Percentiles rank a stretch among this genome's conserved stretches.
These are phyloP conservation scores for Rhinella marina DNA, from an alignment of 2,797 vertebrate species.

Conservation along the genomic window DNA sequence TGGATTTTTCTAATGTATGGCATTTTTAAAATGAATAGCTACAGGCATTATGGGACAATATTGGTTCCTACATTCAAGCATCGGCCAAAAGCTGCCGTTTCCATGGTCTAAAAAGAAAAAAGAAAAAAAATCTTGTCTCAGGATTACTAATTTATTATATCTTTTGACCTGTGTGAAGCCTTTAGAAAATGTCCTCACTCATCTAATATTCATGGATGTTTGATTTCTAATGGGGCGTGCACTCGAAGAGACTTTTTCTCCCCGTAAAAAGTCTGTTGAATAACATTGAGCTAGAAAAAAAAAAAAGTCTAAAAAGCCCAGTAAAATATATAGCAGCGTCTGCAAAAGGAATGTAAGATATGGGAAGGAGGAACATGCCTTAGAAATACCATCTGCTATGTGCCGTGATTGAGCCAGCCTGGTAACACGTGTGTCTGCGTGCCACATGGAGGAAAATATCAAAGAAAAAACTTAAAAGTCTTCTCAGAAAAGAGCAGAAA, in stretches of 20 bases:
- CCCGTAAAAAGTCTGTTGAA: slow-evolving; percentile 38
- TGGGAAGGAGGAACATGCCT: slow-evolving; percentile 45
- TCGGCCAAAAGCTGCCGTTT: slow-evolving; percentile 63
- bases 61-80: slow-evolving; percentile 59
- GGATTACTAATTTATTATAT: slow-evolving; percentile 65
- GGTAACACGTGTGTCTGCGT: slow-evolving; percentile 52
- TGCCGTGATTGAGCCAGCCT: slow-evolving; percentile 20
- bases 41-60: not conserved
- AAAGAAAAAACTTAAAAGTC: slow-evolving; percentile 48
- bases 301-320: slow-evolving; percentile 65
- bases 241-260: slow-evolving; percentile 68
- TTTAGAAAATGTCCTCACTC: slow-evolving; percentile 66
- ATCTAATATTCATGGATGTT: slow-evolving; percentile 83
- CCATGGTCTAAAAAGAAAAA: slow-evolving; percentile 65
- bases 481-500: slow-evolving; percentile 35
- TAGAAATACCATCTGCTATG: slow-evolving; percentile 39
- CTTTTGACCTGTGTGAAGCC: slow-evolving; percentile 63
- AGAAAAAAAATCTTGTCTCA: slow-evolving; percentile 60
- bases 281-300: slow-evolving; percentile 60
- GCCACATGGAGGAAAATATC: slow-evolving; percentile 53
- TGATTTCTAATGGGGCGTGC: slow-evolving; percentile 71
- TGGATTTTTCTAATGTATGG: slow-evolving; percentile 61
- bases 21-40: slow-evolving; percentile 61
- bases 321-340: slow-evolving; percentile 58
- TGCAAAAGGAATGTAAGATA: slow-evolving; percentile 48